Conservation (phyloP, 2,888 invertebrate genomes). For the Amphipyra berbera region DNA sequence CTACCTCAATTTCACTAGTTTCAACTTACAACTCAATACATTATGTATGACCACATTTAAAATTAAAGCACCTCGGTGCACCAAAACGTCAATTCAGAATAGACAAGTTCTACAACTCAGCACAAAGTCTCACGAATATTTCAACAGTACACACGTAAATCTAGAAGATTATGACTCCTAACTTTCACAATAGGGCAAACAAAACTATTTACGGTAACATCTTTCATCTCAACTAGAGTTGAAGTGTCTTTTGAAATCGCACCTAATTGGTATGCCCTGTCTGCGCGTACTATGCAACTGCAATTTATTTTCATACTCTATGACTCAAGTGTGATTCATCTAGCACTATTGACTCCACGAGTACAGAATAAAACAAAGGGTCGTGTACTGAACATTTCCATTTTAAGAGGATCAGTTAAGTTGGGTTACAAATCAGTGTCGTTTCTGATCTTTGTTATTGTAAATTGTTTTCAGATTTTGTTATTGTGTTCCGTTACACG, state of each 20-base stretch:
- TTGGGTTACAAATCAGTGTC: conserved; percentile 71
- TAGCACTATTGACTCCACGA: conserved; percentile 53
- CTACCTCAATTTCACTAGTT: neutral
- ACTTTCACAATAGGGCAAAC: conserved; percentile 42
- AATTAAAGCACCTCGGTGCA: conserved; percentile 24
- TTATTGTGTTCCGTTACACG: conserved; percentile 21
- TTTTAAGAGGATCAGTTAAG: conserved; percentile 61
- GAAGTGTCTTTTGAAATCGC: conserved; percentile 59
- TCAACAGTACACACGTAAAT: conserved; percentile 27
- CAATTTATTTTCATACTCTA: conserved; percentile 63
- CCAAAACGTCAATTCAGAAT: conserved; percentile 31
- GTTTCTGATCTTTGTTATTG: conserved; percentile 60
- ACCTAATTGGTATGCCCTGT: conserved; percentile 66
- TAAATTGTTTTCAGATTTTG: conserved; percentile 37
- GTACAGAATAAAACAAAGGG: conserved; percentile 50
- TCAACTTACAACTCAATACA: conserved; percentile 14
- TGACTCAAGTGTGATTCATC: conserved; percentile 65
- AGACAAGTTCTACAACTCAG: conserved; percentile 26
- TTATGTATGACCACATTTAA: conserved; percentile 19
- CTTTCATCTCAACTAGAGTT: conserved; percentile 43
- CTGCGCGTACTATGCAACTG: conserved; percentile 47
- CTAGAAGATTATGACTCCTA: conserved; percentile 23
- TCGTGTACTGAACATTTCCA: conserved; percentile 49
- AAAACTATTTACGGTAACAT: conserved; percentile 41
- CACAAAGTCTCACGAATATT: conserved; percentile 33